Percentiles rank a stretch among this genome's conserved stretches.
Conservation (phyloP, 2,888 invertebrate species). For the Laspeyria flexula region DNA sequence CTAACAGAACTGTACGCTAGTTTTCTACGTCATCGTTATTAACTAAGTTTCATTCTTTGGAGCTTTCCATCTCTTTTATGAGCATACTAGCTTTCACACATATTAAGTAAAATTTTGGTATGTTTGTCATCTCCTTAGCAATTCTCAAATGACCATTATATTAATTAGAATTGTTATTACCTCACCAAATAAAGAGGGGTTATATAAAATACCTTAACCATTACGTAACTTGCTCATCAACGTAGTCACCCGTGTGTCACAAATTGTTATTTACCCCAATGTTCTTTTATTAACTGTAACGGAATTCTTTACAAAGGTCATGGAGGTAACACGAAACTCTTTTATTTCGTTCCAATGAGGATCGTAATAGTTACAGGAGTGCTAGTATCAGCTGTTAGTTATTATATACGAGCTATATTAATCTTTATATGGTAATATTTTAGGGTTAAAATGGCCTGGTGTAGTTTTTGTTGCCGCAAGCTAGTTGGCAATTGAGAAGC, state of each 20-base stretch:
- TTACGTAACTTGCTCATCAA: not conserved
- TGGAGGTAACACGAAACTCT: constrained; percentile 56
- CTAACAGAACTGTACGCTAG: too few relatives aligned
- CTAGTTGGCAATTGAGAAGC: constrained; percentile 31
- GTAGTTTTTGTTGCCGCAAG: constrained; percentile 25
- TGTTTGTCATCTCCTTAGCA: too few relatives aligned
- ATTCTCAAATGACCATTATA: too few relatives aligned
- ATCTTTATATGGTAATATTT: constrained; percentile 30
- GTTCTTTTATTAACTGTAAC: constrained; percentile 68
- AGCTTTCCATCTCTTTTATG: too few relatives aligned
- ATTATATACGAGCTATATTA: constrained; percentile 28
- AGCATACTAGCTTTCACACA: too few relatives aligned
- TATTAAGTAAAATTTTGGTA: too few relatives aligned
- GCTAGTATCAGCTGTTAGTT: constrained; percentile 13
- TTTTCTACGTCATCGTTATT: too few relatives aligned
- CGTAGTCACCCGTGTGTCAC: constrained; percentile 18
- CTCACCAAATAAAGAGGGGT: too few relatives aligned
- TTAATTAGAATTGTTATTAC: too few relatives aligned
- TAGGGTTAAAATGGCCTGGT: constrained; percentile 18
- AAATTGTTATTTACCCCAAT: constrained; percentile 37
- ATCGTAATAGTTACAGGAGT: constrained; percentile 30
- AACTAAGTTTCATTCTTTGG: too few relatives aligned
- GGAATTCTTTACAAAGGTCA: constrained; percentile 72
- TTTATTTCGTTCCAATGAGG: constrained; percentile 54
- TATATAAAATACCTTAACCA: too few relatives aligned